Evolutionary conservation across 1,140 invertebrate genomes (phyloP).

Genomic region (Ladona fulva): DNA sequence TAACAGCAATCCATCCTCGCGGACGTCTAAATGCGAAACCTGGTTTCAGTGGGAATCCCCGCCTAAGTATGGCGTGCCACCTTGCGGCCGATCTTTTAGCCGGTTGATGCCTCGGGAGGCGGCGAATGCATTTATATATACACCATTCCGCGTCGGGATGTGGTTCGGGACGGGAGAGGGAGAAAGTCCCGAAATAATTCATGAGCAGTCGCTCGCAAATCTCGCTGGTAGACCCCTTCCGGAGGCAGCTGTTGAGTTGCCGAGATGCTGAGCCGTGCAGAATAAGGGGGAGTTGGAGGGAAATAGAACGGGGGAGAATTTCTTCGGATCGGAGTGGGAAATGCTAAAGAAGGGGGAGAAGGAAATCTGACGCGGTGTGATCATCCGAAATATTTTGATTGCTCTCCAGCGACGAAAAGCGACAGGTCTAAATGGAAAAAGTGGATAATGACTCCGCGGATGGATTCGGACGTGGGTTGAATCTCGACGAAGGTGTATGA

Average conservation of each 20-base stretch:
- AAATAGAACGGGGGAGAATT: not conserved
- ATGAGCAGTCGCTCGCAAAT: not conserved
- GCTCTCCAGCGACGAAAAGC: no score
- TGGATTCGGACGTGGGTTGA: no score
- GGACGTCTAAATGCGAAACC: not conserved
- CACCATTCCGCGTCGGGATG: not conserved
- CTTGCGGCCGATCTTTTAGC: no score
- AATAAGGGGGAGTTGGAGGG: no score
- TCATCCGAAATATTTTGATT: not conserved
- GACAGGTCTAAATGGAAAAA: not conserved
- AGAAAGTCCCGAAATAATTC: not conserved
- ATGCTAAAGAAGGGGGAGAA: not conserved
- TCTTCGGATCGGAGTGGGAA: not conserved
- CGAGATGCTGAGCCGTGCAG: not conserved
- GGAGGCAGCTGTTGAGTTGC: not conserved
- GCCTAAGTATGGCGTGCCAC: no score
- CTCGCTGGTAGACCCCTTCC: not conserved
- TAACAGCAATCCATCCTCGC: not conserved
- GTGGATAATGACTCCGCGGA: not conserved
- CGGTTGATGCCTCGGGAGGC: not conserved
- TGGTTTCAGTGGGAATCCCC: not conserved
- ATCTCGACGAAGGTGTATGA: no score
- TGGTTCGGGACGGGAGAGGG: not conserved
- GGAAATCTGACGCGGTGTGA: not conserved
- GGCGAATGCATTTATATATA: not conserved